A percentile compares a stretch with the other conserved stretches of the same genome.
phyloP scores from a whole-genome alignment of 2,888 invertebrate genomes.

The Philopedon plagiatum region DNA sequence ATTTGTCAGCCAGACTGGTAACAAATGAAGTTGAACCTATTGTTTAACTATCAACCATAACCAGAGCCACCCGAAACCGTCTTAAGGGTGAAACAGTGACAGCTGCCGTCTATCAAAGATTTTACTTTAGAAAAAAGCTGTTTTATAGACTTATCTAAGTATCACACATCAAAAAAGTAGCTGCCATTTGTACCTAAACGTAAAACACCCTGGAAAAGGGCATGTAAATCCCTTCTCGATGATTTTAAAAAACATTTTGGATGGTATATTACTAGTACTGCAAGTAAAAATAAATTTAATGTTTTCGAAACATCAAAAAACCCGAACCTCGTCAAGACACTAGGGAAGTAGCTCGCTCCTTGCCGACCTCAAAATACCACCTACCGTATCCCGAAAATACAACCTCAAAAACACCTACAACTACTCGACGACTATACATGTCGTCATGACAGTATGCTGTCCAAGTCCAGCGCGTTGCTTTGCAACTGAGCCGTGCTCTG shows the following conservation, averaged over 20 bases:
- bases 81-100: too few species aligned
- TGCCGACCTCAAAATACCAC: not conserved
- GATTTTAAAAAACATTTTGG: too few species aligned
- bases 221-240: too few species aligned
- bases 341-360: too few species aligned
- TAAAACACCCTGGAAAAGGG: not conserved
- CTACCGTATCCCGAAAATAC: slow-evolving; percentile 17
- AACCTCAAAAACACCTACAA: slow-evolving; percentile 14
- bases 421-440: slow-evolving; percentile 51
- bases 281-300: too few species aligned
- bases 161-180: not conserved
- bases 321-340: too few species aligned
- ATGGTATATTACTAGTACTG: too few species aligned
- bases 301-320: too few species aligned
- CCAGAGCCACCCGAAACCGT: too few species aligned
- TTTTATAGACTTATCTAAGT: not conserved
- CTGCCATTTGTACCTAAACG: not conserved
- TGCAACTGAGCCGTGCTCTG: slow-evolving; percentile 68
- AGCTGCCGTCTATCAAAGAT: not conserved
- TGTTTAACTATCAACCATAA: too few species aligned
- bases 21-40: too few species aligned
- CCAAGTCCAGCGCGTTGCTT: slow-evolving; percentile 65
- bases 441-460: slow-evolving; percentile 69
- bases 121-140: not conserved
- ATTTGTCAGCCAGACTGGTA: too few species aligned